Evolutionary conservation across 2,888 invertebrate genomes (phyloP).

Genomic region (Drosophila antonietae): DNA sequence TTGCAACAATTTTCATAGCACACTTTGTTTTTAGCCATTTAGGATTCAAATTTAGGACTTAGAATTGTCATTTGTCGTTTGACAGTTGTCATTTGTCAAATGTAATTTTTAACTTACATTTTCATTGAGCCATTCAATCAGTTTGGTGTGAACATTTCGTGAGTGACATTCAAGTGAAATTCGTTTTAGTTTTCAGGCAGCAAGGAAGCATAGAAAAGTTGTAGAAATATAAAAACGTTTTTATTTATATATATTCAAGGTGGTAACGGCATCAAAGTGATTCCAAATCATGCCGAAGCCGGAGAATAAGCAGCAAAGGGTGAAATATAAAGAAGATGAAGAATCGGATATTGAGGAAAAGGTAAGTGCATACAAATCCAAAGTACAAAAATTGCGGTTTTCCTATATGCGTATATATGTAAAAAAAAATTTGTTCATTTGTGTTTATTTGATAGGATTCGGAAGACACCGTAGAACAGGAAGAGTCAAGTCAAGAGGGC

Average conservation of each 20-base stretch:
- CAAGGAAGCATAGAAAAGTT: constrained; percentile 4
- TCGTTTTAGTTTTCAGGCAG: constrained; percentile 14
- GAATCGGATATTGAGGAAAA: constrained; percentile 25
- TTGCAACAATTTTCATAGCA: constrained; percentile 3
- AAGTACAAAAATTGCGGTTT: background rate
- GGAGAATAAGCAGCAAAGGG: constrained; percentile 13
- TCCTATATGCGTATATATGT: background rate
- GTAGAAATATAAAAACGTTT: background rate
- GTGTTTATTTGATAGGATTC: background rate
- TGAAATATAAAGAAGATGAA: background rate
- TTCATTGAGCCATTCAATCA: too few relatives aligned
- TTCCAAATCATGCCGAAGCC: constrained; percentile 21
- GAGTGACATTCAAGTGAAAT: background rate
- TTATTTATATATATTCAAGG: background rate
- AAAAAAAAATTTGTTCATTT: background rate
- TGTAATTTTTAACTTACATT: background rate
- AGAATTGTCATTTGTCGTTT: background rate
- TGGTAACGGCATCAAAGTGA: background rate
- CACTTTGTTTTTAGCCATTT: background rate
- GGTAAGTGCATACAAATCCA: constrained; percentile 4
- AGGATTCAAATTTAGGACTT: too few relatives aligned
- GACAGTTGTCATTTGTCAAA: background rate
- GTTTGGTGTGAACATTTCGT: too few relatives aligned
- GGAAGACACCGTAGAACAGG: constrained; percentile 1
- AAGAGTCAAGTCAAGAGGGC: background rate